Percentiles rank a stretch among this genome's conserved stretches.
Evolutionary conservation across 2,888 invertebrate species (phyloP).

Genomic region (Drosophila pullipes): DNA sequence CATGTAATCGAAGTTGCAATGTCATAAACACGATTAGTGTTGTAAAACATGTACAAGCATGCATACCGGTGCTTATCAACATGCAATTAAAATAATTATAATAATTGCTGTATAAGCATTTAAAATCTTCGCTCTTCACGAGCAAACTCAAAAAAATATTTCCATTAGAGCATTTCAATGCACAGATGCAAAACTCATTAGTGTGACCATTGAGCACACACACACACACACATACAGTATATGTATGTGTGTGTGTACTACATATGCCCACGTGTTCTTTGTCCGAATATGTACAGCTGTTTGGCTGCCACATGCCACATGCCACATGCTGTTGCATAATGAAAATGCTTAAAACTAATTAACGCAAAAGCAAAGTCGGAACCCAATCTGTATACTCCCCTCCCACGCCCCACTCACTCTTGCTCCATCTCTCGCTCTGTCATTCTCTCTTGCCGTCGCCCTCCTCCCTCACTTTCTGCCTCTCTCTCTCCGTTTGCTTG

Average conservation of each 20-base stretch:
- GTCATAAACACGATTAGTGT: background rate
- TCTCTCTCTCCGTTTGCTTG: slow-evolving; percentile 21
- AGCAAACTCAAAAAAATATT: background rate
- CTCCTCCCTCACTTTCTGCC: slow-evolving; percentile 14
- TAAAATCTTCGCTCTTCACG: background rate
- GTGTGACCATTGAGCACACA: slow-evolving; percentile 2
- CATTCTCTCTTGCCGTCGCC: slow-evolving; percentile 12
- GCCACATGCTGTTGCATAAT: slow-evolving; percentile 68
- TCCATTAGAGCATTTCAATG: background rate
- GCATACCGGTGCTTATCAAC: background rate
- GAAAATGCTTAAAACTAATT: slow-evolving; percentile 76
- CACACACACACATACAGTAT: slow-evolving; percentile 1
- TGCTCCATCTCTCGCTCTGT: slow-evolving; percentile 11
- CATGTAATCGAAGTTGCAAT: background rate
- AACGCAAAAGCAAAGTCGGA: slow-evolving; percentile 72
- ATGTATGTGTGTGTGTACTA: background rate
- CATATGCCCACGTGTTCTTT: slow-evolving; percentile 7
- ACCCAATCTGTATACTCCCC: slow-evolving; percentile 40
- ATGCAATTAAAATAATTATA: background rate
- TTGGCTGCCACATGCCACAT: slow-evolving; percentile 23
- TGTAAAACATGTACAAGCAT: background rate
- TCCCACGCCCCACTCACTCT: background rate
- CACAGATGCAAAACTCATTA: slow-evolving; percentile 14
- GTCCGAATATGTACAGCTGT: slow-evolving; percentile 25
- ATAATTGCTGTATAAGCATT: background rate